These are phyloP conservation scores for Mayetiola destructor DNA, from an alignment of 2,888 invertebrate genomes.

Conservation along the genomic window DNA sequence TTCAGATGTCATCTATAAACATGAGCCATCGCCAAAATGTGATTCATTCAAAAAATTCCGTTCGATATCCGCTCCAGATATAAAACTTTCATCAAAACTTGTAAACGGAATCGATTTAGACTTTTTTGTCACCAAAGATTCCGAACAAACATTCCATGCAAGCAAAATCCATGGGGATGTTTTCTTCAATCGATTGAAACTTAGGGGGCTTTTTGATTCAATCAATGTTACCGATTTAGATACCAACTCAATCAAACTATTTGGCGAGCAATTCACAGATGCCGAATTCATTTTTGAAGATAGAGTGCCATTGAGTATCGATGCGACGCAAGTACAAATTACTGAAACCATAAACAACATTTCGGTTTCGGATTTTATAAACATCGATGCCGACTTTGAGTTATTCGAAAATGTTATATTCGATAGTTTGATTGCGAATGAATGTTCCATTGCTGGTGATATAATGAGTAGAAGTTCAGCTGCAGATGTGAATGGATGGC, in stretches of 20 bases:
- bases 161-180: slow-evolving; percentile 33
- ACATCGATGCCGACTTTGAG: slow-evolving; percentile 25
- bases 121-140: slow-evolving; percentile 37
- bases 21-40: not conserved
- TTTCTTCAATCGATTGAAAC: slow-evolving; percentile 33
- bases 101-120: slow-evolving; percentile 36
- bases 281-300: slow-evolving; percentile 31
- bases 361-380: slow-evolving; percentile 23
- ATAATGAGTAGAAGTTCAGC: slow-evolving; percentile 17
- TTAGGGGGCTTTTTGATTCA: slow-evolving; percentile 34
- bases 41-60: slow-evolving; percentile 37
- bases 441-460: slow-evolving; percentile 28
- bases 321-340: slow-evolving; percentile 29
- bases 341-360: slow-evolving; percentile 31
- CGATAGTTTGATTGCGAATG: slow-evolving; percentile 27
- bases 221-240: slow-evolving; percentile 35
- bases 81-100: slow-evolving; percentile 31
- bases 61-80: slow-evolving; percentile 29
- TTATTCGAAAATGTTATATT: slow-evolving; percentile 23
- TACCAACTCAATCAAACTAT: slow-evolving; percentile 32
- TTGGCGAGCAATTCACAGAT: slow-evolving; percentile 31
- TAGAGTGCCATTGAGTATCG: slow-evolving; percentile 20
- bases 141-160: slow-evolving; percentile 36
- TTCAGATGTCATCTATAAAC: slow-evolving; percentile 37
- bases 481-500: slow-evolving; percentile 24